Conservation (phyloP, 2,888 invertebrate species). For the Ptychoptera contaminata region DNA sequence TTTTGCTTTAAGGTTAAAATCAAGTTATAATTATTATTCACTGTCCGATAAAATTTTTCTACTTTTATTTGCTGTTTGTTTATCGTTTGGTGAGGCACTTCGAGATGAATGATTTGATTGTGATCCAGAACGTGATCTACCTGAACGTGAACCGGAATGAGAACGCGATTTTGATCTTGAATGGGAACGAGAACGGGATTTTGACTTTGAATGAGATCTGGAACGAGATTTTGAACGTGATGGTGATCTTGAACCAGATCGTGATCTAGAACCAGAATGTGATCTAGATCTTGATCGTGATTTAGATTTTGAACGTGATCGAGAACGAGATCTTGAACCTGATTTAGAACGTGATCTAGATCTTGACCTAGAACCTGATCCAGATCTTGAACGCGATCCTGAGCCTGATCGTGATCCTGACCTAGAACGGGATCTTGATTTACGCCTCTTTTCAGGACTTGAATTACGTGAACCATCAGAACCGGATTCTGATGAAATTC, state of each 20-base stretch:
- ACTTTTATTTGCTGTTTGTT: not conserved
- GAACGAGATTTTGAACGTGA: slow-evolving; percentile 18
- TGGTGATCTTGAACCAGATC: slow-evolving; percentile 13
- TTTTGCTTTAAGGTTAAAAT: not conserved
- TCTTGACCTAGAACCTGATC: slow-evolving; percentile 20
- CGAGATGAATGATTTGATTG: slow-evolving; percentile 7
- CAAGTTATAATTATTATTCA: not conserved
- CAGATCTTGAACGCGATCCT: slow-evolving; percentile 25
- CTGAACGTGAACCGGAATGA: slow-evolving; percentile 21
- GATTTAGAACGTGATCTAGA: slow-evolving; percentile 24
- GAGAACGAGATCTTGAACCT: slow-evolving; percentile 28
- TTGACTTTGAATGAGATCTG: slow-evolving; percentile 18
- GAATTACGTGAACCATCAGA: slow-evolving; percentile 33
- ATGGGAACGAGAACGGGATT: slow-evolving; percentile 15
- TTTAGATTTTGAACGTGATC: slow-evolving; percentile 13
- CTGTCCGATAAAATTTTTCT: not conserved
- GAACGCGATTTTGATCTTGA: slow-evolving; percentile 32
- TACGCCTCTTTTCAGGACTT: slow-evolving; percentile 4
- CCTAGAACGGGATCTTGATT: slow-evolving; percentile 17
- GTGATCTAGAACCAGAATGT: slow-evolving; percentile 5
- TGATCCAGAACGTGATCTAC: slow-evolving; percentile 18
- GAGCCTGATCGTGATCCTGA: slow-evolving; percentile 27
- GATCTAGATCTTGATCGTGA: slow-evolving; percentile 16
- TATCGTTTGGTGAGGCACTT: not conserved
- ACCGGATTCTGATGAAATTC: slow-evolving; percentile 48